These are phyloP conservation scores for Pomacea maculata DNA, from an alignment of 1,140 invertebrate genomes.

Conservation along the genomic window DNA sequence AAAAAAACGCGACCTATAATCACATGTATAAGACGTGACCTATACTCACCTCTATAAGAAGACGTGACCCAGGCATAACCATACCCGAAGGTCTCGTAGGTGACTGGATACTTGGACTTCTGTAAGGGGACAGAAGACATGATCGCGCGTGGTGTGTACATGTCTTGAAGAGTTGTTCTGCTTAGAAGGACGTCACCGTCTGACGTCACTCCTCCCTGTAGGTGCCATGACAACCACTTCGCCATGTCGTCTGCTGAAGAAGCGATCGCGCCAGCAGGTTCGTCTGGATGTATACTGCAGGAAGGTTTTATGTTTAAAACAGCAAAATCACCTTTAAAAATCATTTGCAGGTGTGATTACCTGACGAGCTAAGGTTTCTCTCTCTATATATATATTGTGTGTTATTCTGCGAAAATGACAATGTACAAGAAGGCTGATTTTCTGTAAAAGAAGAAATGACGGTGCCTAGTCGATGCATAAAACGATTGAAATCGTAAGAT, in stretches of 20 bases:
- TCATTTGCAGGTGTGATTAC: not conserved
- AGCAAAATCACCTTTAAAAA: not conserved
- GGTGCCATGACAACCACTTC: conserved; percentile 30
- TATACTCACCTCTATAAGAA: conserved; percentile 29
- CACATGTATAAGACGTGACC: not conserved
- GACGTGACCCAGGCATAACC: conserved; percentile 34
- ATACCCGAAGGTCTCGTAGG: conserved; percentile 15
- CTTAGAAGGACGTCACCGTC: conserved; percentile 5
- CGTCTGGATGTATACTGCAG: conserved; percentile 31
- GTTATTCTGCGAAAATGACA: too few relatives aligned
- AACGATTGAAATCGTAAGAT: not conserved
- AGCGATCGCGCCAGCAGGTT: conserved; percentile 34
- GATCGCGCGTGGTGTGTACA: conserved; percentile 12
- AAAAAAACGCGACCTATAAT: not conserved
- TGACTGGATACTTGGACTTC: conserved; percentile 27
- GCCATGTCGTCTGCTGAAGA: conserved; percentile 33
- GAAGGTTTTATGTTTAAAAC: not conserved
- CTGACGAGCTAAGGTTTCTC: too few relatives aligned
- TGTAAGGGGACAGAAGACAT: not conserved
- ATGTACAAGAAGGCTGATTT: too few relatives aligned
- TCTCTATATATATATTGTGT: too few relatives aligned
- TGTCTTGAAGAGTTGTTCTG: conserved; percentile 15
- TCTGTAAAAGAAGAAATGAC: not conserved
- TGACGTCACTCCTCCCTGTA: conserved; percentile 15
- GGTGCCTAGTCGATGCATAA: not conserved